A percentile compares a stretch with the other conserved stretches of the same genome.
These are phyloP conservation scores for Bujurquina vittata DNA, from an alignment of 2,113 vertebrate species.

Conservation along the genomic window DNA sequence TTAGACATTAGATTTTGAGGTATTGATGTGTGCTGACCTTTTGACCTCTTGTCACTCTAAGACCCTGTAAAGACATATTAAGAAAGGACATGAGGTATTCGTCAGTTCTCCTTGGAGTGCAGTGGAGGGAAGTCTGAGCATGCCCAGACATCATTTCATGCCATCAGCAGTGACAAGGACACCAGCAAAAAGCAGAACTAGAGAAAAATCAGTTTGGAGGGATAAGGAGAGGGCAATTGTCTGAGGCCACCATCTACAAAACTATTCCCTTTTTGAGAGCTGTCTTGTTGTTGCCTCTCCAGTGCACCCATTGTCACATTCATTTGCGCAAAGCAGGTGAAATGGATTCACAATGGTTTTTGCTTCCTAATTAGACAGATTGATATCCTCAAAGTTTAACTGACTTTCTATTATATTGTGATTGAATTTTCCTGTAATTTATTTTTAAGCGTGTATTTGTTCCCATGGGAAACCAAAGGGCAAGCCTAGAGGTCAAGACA, in stretches of 20 bases:
- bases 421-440: too few species aligned
- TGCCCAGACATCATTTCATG: background rate
- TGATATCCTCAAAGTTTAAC: too few species aligned
- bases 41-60: constrained; percentile 34
- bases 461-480: too few species aligned
- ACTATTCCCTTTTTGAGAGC: background rate
- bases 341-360: too few species aligned
- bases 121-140: background rate
- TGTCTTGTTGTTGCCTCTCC: too few species aligned
- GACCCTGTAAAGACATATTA: background rate
- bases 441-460: too few species aligned
- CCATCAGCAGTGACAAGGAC: background rate
- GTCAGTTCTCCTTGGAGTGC: background rate
- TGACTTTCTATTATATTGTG: too few species aligned
- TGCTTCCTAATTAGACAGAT: too few species aligned
- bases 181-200: background rate
- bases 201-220: background rate
- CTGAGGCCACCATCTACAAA: background rate
- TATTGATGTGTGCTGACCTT: constrained; percentile 42
- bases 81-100: background rate
- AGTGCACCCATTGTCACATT: too few species aligned
- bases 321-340: too few species aligned
- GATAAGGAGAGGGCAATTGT: background rate
- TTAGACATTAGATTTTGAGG: constrained; percentile 3
- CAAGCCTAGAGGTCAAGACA: too few species aligned